A percentile compares a stretch with the other conserved stretches of the same genome.
Evolutionary conservation across 1,140 invertebrate species (phyloP).

Genomic region (Solenopsis invicta): DNA sequence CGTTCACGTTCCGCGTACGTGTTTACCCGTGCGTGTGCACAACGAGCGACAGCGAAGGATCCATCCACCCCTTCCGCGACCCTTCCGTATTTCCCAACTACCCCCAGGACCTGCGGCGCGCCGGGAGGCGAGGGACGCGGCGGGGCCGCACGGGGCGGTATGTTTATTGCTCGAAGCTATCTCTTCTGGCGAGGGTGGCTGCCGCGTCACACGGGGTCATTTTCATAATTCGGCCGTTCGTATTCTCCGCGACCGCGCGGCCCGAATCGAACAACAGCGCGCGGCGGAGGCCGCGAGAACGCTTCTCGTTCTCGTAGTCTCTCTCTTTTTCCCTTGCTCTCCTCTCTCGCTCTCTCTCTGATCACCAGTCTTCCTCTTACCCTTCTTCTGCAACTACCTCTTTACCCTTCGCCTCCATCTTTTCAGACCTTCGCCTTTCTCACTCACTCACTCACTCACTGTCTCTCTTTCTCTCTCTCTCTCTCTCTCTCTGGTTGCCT

Average conservation of each 20-base stretch:
- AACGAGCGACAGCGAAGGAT: constrained; percentile 63
- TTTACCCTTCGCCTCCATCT: constrained; percentile 49
- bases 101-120: constrained; percentile 55
- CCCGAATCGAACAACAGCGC: constrained; percentile 86
- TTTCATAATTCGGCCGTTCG: constrained; percentile 89
- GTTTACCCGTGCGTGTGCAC: constrained; percentile 66
- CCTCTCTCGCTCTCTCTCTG: constrained; percentile 38
- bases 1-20: constrained; percentile 57
- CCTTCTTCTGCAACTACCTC: constrained; percentile 45
- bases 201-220: constrained; percentile 87
- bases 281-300: constrained; percentile 70
- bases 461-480: background rate
- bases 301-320: constrained; percentile 59
- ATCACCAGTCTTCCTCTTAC: constrained; percentile 47
- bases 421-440: constrained; percentile 50
- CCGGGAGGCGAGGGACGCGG: constrained; percentile 56
- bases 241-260: constrained; percentile 86
- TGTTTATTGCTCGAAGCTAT: constrained; percentile 87
- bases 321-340: constrained; percentile 51
- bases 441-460: background rate
- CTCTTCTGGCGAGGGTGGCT: constrained; percentile 84
- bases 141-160: constrained; percentile 75
- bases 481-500: constrained; percentile 20
- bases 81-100: constrained; percentile 54
- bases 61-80: constrained; percentile 53